Evolutionary conservation across 2,888 invertebrate genomes (phyloP), one percentile per base, ranked within the genome.

Genomic region (Netelia virgata): DNA sequence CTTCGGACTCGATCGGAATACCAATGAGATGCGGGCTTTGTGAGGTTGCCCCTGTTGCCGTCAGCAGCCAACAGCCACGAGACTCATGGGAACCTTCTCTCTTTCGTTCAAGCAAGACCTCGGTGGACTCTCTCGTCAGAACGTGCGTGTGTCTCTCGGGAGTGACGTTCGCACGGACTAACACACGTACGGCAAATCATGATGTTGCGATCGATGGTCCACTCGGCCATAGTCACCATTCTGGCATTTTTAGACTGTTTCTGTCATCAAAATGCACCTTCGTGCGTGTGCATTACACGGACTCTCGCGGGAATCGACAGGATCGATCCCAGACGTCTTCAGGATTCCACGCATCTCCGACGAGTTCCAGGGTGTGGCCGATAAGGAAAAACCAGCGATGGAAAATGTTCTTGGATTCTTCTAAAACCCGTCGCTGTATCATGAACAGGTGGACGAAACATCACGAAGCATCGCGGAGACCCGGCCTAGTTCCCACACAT

Each of bases 11-110:
- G 84, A 36, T 66, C 88, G 84, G 91, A 91, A 91, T 91, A 89
- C 87, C 88, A 91, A 91, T 91, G 91, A 91, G 90, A 87, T 81
- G 78, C 66, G 81, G 86, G 77, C 84, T 88, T 90, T 89, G 88
- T 88, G 83, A 87, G 85, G 86, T 36, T 75, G 83, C 64, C 69
- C 76, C 84, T 70, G 64, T 61, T 74, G 85, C 88, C 88, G 88
- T 88, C 86, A 86, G 86, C 84, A 83, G 47, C 63, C 64, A 74
- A 50, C 47, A 53, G 47, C 73, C 68, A 53, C 36, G 64, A 61
- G 82, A 70, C 86, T 87, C 90, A 90, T 90, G 89, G 90, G 90
- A 90, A 90, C 87, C 87, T 74, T 83, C 77, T 69, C 73, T 72
- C 81, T 55, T 74, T 74, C 83, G 82, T 86, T 86, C 50, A 41